These are phyloP conservation scores for Lacerta viridis DNA, from an alignment of 2,797 vertebrate genomes.

Conservation along the genomic window DNA sequence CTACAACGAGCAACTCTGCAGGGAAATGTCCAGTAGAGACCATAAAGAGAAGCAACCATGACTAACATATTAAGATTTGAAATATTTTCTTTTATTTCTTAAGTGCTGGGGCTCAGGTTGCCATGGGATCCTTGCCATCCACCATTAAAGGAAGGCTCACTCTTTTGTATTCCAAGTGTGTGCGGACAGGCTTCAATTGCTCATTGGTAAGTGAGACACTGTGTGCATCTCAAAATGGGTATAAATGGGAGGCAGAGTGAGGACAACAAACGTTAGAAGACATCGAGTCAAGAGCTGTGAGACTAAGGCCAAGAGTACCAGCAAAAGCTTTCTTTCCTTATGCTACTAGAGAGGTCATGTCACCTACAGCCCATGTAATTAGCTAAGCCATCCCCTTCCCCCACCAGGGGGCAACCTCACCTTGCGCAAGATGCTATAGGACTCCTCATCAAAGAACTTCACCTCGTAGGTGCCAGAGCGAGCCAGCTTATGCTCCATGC, in stretches of 20 bases:
- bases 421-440: conserved; percentile 92
- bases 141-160: neutral
- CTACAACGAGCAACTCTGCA: neutral
- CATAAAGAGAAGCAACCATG: neutral
- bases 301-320: neutral
- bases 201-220: neutral
- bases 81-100: neutral
- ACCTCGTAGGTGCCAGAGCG: conserved; percentile 92
- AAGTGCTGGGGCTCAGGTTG: neutral
- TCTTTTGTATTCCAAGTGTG: neutral
- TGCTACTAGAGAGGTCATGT: neutral
- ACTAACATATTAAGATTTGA: neutral
- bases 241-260: neutral
- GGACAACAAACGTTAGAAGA: neutral
- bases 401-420: conserved; percentile 62
- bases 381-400: neutral
- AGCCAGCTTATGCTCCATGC: conserved; percentile 91
- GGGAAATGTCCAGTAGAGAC: neutral
- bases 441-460: conserved; percentile 95
- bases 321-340: neutral
- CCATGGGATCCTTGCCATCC: neutral
- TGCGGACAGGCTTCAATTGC: neutral
- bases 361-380: neutral
- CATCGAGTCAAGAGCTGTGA: neutral
- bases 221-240: neutral